Conservation (phyloP, 2,797 vertebrate genomes). For the Emys orbicularis region DNA sequence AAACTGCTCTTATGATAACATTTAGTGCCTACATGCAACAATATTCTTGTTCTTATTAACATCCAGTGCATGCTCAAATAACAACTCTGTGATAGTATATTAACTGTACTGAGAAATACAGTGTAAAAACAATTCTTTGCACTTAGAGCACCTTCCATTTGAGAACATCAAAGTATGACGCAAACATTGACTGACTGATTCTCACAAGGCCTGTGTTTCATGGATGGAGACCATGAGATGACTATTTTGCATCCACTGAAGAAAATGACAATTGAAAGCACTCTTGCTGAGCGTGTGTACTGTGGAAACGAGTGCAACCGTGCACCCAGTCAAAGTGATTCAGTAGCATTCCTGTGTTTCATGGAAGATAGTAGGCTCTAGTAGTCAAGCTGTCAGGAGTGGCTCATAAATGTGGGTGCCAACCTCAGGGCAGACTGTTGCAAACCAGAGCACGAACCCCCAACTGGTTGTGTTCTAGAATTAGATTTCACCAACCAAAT, state of each 20-base stretch:
- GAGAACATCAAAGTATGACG: constrained; percentile 43
- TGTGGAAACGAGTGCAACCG: not conserved
- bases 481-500: too few relatives aligned
- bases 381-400: too few relatives aligned
- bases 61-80: constrained; percentile 54
- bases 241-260: not conserved
- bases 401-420: too few relatives aligned
- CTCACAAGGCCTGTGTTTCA: not conserved
- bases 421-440: too few relatives aligned
- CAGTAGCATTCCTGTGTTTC: not conserved
- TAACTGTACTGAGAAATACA: constrained; percentile 66
- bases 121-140: constrained; percentile 67
- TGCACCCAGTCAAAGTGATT: not conserved
- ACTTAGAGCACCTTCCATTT: not conserved
- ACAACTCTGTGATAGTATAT: constrained; percentile 40
- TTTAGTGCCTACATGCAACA: not conserved
- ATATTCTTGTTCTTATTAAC: constrained; percentile 7
- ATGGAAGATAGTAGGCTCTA: not conserved
- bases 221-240: not conserved
- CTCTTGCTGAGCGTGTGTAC: too few relatives aligned
- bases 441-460: too few relatives aligned
- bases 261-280: too few relatives aligned
- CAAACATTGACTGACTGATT: not conserved
- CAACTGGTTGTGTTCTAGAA: too few relatives aligned
- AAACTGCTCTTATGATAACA: constrained; percentile 24